phyloP scores from a whole-genome alignment of 2,888 invertebrate species.

The Pyrrhosoma nymphula region DNA sequence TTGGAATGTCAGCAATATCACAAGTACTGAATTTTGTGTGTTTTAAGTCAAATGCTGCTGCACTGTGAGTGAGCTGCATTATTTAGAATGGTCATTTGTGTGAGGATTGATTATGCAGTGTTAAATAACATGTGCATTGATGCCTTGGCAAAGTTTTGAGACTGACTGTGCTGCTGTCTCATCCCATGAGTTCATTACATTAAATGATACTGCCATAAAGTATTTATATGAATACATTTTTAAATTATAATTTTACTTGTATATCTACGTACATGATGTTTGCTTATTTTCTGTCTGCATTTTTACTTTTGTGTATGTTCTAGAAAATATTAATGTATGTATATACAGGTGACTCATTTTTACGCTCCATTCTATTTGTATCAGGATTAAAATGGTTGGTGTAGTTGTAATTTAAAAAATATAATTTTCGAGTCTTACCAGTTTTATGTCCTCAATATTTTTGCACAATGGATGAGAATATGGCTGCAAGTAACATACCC shows the following conservation, averaged over 20 bases:
- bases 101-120: constrained; percentile 27
- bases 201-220: constrained; percentile 65
- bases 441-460: constrained; percentile 53
- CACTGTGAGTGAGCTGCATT: constrained; percentile 65
- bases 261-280: constrained; percentile 26
- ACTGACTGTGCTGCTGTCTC: constrained; percentile 64
- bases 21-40: constrained; percentile 57
- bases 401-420: constrained; percentile 39
- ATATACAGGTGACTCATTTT: constrained; percentile 43
- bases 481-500: constrained; percentile 57
- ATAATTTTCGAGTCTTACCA: constrained; percentile 51
- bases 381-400: constrained; percentile 20
- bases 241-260: constrained; percentile 61
- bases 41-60: constrained; percentile 59
- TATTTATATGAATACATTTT: constrained; percentile 61
- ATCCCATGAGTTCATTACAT: constrained; percentile 65
- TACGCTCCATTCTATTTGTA: constrained; percentile 51
- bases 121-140: constrained; percentile 12
- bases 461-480: constrained; percentile 63
- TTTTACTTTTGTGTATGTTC: constrained; percentile 51
- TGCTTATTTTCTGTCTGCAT: constrained; percentile 43
- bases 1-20: constrained; percentile 64
- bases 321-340: constrained; percentile 54
- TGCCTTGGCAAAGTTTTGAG: constrained; percentile 59
- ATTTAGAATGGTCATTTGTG: constrained; percentile 38